A percentile compares a stretch with the other conserved stretches of the same genome.
Conservation (phyloP, 2,888 invertebrate genomes). For the Lamellibrachia satsuma region DNA sequence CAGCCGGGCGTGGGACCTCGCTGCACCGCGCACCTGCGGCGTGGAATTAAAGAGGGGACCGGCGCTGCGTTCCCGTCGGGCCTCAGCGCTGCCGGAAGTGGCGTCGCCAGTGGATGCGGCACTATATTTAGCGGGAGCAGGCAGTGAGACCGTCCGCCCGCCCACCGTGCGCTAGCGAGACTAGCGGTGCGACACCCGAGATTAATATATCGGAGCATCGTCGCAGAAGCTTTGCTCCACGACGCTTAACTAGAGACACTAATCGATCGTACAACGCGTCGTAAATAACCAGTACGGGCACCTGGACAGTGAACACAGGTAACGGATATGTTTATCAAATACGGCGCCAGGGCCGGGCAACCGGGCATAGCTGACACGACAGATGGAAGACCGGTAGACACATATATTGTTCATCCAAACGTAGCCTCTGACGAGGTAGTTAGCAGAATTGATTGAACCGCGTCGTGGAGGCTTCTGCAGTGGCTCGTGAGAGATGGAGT, state of each 20-base stretch:
- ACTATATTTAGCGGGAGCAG: not conserved
- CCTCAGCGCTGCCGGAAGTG: too few relatives aligned
- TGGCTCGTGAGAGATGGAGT: too few relatives aligned
- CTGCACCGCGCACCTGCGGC: not conserved
- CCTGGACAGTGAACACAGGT: not conserved
- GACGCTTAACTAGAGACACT: not conserved
- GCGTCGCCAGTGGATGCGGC: not conserved
- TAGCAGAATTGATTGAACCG: too few relatives aligned
- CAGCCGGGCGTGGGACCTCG: not conserved
- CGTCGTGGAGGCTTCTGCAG: too few relatives aligned
- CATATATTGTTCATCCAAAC: not conserved
- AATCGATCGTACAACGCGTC: not conserved
- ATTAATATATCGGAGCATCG: not conserved
- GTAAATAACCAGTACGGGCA: not conserved
- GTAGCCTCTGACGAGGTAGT: too few relatives aligned
- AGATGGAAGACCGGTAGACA: not conserved
- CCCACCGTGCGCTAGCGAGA: not conserved
- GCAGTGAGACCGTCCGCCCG: not conserved
- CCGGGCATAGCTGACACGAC: not conserved
- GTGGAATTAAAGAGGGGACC: not conserved
- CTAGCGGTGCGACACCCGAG: not conserved
- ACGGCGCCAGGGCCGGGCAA: not conserved
- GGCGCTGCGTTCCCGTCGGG: not conserved
- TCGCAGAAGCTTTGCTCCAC: not conserved
- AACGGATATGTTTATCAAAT: not conserved